Evolutionary conservation across 2,888 invertebrate genomes (phyloP), one percentile per base, ranked within the genome.

Genomic region (Drosophila pseudotalamancana): DNA sequence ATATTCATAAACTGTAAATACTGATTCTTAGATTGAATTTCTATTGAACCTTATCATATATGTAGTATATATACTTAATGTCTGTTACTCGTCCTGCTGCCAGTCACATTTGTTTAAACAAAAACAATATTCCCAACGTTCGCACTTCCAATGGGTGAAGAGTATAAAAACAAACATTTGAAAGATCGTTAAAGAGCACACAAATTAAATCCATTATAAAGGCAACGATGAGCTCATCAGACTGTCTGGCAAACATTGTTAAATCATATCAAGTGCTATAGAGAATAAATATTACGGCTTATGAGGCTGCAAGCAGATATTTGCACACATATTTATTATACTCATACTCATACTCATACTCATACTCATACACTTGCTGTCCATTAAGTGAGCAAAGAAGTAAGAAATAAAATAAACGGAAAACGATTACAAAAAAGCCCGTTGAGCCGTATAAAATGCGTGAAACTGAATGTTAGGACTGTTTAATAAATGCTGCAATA

Each of bases 401-500:
- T 25, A 11, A 35, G 21, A 40, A 31, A 35, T 27, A 46, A 45
- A 63, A 37, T 45, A 27, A 29, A 53, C 18, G 27, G 56, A 19
- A 37, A 39, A 25, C 34, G 50, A 57, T 56, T 69, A 34, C 53
- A 34, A 12, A 27, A n/a, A 42, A 42, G 34, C 11, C 32, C 43
- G 27, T 8, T 48, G 23, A 48, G 40, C 31, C 51, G 27, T 35
- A 39, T 23, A 29, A 32, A 61, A 14, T 29, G 40, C 23, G 45
- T 35, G 50, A 8, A 21, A 8, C 27, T 27, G 49, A 48, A 37
- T 46, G 12, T 6, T 46, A 16, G 40, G 35, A 65, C 62, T n/a
- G n/a, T 76, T 72, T 68, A 67, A 59, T 56, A 69, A 77, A 62
- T 65, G 54, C 67, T 82, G 83, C 74, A 79, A 83, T 72, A 66